Evolutionary conservation across 2,888 invertebrate species (phyloP), one percentile per base, ranked within the genome.

Genomic region (Ophion obscuratus): DNA sequence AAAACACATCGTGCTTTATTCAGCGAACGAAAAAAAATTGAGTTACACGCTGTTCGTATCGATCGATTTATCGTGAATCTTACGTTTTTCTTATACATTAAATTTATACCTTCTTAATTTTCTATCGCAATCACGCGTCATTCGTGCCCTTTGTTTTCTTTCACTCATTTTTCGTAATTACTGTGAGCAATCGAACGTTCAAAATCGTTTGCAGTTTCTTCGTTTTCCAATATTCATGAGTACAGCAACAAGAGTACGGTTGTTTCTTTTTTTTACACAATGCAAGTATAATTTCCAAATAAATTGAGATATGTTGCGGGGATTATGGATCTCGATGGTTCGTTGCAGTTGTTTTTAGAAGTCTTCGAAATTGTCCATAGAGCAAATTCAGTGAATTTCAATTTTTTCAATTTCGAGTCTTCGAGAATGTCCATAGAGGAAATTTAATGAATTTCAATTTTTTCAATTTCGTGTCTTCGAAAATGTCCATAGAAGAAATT

Each of bases 241-340:
- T 53, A 53, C 40, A 40, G 7, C 9, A 40, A 1, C 7, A 9
- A 9, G 40, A 40, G 40, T 40, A 40, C 40, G 6, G 40, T 40
- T 40, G 40, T 7, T 6, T 40, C 9, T 40, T 9, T 7, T 5
- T 40, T 40, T 40, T 40, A 40, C 1, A 9, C 1, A 2, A 7
- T 40, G 40, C 40, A 17, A 70, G 44, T 31, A 70, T 17, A 31
- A 44, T 53, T 68, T 44, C 4, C 36, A 73, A 59, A 36, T 20
- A 73, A 73, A 61, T 61, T 40, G n/a, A 20, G 40, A 73, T 24
- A 61, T 44, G 36, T 68, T 44, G n/a, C 9, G n/a, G 1, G 64
- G 5, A 64, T 62, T 27, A 14, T 64, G 1, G 31, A 64, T 27
- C 64, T 31, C 7, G 5, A 31, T 31, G 17, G 31, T 17, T 64